A percentile compares a stretch with the other conserved stretches of the same genome.
phyloP scores from a whole-genome alignment of 2,797 vertebrate species.

The Myotis myotis region DNA sequence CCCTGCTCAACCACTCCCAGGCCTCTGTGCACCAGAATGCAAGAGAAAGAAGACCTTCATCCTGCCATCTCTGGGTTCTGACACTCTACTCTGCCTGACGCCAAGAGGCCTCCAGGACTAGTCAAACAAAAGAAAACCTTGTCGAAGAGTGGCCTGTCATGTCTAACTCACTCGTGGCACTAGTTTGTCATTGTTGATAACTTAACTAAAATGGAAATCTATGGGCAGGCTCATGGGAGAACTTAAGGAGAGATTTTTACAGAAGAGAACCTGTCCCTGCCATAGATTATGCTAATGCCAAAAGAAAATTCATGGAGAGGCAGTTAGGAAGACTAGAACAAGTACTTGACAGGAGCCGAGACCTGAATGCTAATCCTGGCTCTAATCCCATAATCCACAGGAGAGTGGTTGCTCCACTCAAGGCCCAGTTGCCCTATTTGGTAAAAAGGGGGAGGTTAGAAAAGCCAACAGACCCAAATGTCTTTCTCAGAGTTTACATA shows the following conservation, averaged over 20 bases:
- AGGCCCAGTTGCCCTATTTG: background rate
- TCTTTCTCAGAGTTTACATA: background rate
- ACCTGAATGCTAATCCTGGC: background rate
- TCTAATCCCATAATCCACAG: background rate
- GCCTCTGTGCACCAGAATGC: slow-evolving; percentile 85
- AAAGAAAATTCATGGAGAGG: background rate
- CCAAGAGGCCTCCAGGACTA: background rate
- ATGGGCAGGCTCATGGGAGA: background rate
- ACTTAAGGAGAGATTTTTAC: background rate
- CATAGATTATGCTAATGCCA: background rate
- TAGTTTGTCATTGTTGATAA: background rate
- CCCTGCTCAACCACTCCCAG: slow-evolving; percentile 88
- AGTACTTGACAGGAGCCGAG: background rate
- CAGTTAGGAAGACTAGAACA: background rate
- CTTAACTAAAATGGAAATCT: background rate
- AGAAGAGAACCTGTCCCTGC: background rate
- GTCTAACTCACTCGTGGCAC: background rate
- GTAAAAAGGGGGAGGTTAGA: slow-evolving; percentile 10
- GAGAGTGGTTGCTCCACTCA: background rate
- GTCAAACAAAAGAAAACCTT: background rate
- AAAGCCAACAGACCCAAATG: background rate
- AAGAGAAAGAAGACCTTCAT: background rate
- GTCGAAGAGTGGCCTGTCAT: background rate
- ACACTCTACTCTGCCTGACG: background rate
- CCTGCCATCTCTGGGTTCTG: background rate